Evolutionary conservation across 2,113 vertebrate genomes (phyloP), one percentile per base, ranked within the genome.

Genomic region (Blennius ocellaris): DNA sequence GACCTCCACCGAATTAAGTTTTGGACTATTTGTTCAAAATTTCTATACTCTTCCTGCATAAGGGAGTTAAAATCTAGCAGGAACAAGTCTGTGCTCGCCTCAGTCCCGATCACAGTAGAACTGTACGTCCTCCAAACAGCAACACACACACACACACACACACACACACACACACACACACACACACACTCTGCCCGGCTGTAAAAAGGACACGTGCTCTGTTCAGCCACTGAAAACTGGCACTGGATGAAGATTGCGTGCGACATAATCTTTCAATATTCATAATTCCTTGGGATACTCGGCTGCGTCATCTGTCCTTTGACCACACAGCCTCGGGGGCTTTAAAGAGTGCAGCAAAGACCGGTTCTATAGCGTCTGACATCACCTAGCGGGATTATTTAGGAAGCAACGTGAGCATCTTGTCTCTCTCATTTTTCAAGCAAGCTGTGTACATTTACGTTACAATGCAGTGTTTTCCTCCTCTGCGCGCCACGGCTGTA

Each of bases 261-360:
- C 0, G 66, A 71, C 69, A 75, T 17, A 64, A 21, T 73, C 58
- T 52, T 82, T 77, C 57, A 78, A 66, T 74, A 73, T 62, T 78
- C 48, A 66, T 73, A 37, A 62, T 50, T 63, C 55, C 54, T 61
- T 6, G 5, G 21, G 69, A 55, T 30, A 41, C 59, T 49, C 10
- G 14, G 45, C 65, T 55, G 49, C 55, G 8, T 70, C 45, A 36
- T 66, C 60, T 37, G 39, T 47, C 16, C 74, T 68, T 38, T 14
- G 64, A 47, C 48, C n/a, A 1, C 21, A 16, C 7, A 37, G 41
- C 68, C 66, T 30, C 12, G 0, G 39, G 15, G 48, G 9, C 21
- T 63, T 66, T 6, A 54, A 37, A 21, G 50, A 63, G 55, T 51
- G 12, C 4, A 0, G 7, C 12, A 12, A 44, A 38, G 5, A 36